phyloP scores from a whole-genome alignment of 2,797 vertebrate genomes.

The Vultur gryphus region DNA sequence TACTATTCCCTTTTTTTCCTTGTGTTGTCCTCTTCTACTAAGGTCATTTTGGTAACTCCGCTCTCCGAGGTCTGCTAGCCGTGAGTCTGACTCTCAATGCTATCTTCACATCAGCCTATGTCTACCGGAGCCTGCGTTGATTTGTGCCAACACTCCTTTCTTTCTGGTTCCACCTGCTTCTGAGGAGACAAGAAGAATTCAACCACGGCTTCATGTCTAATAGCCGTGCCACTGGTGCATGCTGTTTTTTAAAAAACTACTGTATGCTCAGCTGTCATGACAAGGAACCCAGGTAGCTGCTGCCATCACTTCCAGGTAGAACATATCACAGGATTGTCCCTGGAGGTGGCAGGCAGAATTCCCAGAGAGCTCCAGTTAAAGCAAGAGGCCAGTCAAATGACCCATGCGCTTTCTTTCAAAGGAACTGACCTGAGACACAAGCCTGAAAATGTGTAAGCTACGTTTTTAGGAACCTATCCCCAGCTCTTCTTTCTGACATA shows the following conservation, averaged over 20 bases:
- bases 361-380: not conserved
- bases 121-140: slow-evolving; percentile 81
- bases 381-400: not conserved
- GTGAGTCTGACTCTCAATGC: slow-evolving; percentile 86
- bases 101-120: slow-evolving; percentile 81
- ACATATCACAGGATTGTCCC: not conserved
- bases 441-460: not conserved
- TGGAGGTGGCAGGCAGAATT: not conserved
- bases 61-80: slow-evolving; percentile 81
- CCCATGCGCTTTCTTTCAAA: not conserved
- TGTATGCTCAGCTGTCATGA: not conserved
- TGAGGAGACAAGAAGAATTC: not conserved
- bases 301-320: not conserved
- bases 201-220: not conserved
- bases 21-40: not conserved
- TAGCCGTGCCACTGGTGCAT: slow-evolving; percentile 14
- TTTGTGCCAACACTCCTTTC: not conserved
- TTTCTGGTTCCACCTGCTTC: not conserved
- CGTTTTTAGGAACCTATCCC: not conserved
- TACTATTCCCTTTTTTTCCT: not conserved
- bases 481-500: not conserved
- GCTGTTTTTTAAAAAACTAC: not conserved
- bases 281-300: not conserved
- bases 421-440: not conserved
- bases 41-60: slow-evolving; percentile 74